phyloP scores from a whole-genome alignment of 2,888 invertebrate genomes.

The Tachina fera region DNA sequence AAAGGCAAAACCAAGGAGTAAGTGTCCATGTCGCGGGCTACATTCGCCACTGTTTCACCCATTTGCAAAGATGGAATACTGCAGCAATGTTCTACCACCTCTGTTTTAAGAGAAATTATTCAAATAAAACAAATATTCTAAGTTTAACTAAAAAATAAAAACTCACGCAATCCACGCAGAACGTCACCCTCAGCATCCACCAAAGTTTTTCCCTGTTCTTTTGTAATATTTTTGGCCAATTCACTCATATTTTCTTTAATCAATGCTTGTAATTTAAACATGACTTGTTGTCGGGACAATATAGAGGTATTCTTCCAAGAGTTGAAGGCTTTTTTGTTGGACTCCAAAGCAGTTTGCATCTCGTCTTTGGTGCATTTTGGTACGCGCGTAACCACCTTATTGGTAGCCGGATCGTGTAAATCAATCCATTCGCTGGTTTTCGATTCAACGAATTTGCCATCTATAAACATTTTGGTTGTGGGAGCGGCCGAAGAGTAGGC shows the following conservation, averaged over 20 bases:
- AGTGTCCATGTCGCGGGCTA: constrained; percentile 98
- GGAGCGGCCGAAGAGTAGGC: constrained; percentile 85
- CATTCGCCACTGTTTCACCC: constrained; percentile 93
- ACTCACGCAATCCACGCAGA: constrained; percentile 96
- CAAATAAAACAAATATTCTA: background rate
- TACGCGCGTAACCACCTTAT: constrained; percentile 91
- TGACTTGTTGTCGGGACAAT: constrained; percentile 94
- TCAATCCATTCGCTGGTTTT: constrained; percentile 97
- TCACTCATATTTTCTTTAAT: constrained; percentile 94
- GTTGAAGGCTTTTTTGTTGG: constrained; percentile 90
- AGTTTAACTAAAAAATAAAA: constrained; percentile 9
- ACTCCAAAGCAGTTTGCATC: constrained; percentile 94
- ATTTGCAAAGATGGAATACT: constrained; percentile 95
- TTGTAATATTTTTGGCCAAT: constrained; percentile 95
- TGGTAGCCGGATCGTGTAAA: constrained; percentile 97
- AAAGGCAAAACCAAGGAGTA: constrained; percentile 95
- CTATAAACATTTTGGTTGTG: constrained; percentile 96
- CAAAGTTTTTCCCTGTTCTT: constrained; percentile 98
- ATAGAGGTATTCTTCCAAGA: constrained; percentile 96
- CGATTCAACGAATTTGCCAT: constrained; percentile 97
- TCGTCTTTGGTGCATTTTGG: constrained; percentile 95
- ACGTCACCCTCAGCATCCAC: constrained; percentile 99
- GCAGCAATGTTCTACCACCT: constrained; percentile 98
- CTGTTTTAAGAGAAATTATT: constrained; percentile 83
- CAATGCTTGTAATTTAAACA: constrained; percentile 94